A percentile compares a stretch with the other conserved stretches of the same genome.
Conservation (phyloP, 2,797 vertebrate genomes). For the Vultur gryphus region DNA sequence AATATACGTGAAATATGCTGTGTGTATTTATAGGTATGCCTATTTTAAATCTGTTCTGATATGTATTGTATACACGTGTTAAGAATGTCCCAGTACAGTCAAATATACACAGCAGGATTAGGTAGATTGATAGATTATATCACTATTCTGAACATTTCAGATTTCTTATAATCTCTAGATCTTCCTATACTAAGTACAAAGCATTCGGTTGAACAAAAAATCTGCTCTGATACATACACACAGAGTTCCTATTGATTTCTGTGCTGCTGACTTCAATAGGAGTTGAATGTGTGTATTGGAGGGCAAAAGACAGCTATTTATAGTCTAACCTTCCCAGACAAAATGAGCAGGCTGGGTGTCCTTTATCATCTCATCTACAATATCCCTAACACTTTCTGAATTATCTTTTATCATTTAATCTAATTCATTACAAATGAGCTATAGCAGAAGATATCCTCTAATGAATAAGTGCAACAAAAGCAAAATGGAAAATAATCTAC, state of each 20-base stretch:
- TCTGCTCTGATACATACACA: not conserved
- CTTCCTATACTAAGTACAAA: not conserved
- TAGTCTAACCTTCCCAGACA: not conserved
- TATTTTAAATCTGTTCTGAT: not conserved
- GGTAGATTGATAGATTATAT: not conserved
- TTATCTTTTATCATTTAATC: not conserved
- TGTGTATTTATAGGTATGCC: not conserved
- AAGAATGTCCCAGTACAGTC: not conserved
- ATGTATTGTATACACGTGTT: not conserved
- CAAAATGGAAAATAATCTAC: not conserved
- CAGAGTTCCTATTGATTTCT: not conserved
- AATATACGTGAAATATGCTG: not conserved
- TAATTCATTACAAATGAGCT: not conserved
- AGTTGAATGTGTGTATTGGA: not conserved
- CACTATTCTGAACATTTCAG: not conserved
- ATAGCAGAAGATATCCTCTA: not conserved
- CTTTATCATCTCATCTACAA: not conserved
- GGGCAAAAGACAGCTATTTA: slow-evolving; percentile 4
- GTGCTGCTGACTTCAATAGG: not conserved
- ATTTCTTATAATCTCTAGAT: not conserved
- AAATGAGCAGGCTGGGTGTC: not conserved
- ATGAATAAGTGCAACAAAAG: not conserved
- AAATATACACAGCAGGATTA: not conserved
- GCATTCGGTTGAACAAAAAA: not conserved
- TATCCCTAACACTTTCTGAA: not conserved